Base-by-base conservation (phyloP, 2,113 vertebrate species). In the Calonectris borealis region DNA sequence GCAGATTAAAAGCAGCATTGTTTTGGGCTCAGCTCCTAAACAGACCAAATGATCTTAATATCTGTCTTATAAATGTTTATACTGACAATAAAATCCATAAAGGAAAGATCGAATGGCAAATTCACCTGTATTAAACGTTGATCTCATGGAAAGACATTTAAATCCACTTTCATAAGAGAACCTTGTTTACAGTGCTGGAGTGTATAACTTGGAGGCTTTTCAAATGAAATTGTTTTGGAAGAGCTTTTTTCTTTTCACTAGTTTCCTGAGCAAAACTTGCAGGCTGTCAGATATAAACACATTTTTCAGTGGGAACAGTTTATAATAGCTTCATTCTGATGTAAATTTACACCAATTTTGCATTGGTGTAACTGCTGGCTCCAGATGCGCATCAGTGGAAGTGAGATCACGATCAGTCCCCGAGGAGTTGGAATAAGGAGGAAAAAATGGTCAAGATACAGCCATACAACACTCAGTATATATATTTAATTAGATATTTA, bases 151-250 rank as follows among this genome's bases (percentile, higher is more conserved):
- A 93, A 90, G 73, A 75, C 46, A 75, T 81, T 87, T 71, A 92
- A 94, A 80, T 57, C n/a, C 38, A 68, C 44, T 89, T 94, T 75
- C 29, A 25, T 78, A 80, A 72, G 26, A 27, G 19, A 79, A 34
- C 34, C 16, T 78, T 96, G 62, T 86, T 96, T 96, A 86, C 58
- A 69, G 34, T 48, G 13, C 52, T 70, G 26, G 36, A 90, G 49
- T 84, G 57, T 88, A 13, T 79, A 68, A 95, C 38, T 96, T 96
- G 93, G 91, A 95, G 32, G 13, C 69, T 79, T 92, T 84, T 95
- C 87, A 92, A 79, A 90, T 66, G 3, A 65, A 84, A 84, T 73
- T 84, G 69, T 93, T 96, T 95, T 69, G 69, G 22, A 77, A 86
- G 83, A 79, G 3, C 16, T 72, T 69, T 80, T 72, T 85, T 26